phyloP scores from a whole-genome alignment of 2,113 vertebrate species.

The Tyrannus savana region DNA sequence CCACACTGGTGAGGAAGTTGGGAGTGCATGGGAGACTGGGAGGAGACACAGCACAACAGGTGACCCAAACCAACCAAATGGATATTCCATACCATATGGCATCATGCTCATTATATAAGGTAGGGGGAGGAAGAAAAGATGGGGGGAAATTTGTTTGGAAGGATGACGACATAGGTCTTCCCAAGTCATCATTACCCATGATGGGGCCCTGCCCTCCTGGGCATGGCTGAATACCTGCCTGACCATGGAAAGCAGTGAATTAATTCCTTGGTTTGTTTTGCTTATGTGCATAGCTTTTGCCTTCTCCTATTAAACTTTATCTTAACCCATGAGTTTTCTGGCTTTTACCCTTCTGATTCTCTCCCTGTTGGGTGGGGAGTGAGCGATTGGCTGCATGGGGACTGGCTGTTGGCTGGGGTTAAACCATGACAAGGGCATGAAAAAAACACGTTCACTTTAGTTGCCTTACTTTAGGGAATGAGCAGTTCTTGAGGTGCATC shows the following conservation, averaged over 20 bases:
- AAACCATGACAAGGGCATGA: neutral
- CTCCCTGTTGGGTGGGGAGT: neutral
- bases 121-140: fast-evolving
- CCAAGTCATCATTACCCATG: neutral
- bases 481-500: neutral
- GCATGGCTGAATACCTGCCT: neutral
- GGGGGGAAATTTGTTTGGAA: neutral
- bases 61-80: neutral
- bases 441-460: neutral
- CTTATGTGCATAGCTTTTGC: neutral
- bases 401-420: neutral
- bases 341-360: neutral
- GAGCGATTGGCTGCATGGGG: neutral
- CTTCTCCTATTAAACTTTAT: neutral
- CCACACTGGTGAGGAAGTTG: fast-evolving
- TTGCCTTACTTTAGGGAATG: neutral
- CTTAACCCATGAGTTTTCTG: neutral
- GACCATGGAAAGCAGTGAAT: neutral
- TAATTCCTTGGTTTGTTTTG: neutral
- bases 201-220: neutral
- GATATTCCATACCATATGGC: neutral
- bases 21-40: neutral
- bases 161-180: fast-evolving
- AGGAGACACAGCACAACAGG: neutral
- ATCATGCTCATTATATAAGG: neutral